phyloP scores from a whole-genome alignment of 2,888 invertebrate species.

The Rambutsinella grinnellia region DNA sequence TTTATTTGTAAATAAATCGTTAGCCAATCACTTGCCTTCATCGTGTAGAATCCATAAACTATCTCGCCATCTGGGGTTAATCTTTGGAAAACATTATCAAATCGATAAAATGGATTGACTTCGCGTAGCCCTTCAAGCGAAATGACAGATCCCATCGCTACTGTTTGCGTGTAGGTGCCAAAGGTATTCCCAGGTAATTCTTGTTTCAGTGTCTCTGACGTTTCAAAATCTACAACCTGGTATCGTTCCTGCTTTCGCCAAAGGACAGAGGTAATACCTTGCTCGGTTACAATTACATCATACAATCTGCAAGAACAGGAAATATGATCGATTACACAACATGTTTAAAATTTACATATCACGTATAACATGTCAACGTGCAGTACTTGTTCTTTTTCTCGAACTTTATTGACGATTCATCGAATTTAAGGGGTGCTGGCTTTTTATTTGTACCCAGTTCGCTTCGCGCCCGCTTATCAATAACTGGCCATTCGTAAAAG shows the following conservation, averaged over 20 bases:
- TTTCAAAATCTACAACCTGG: background rate
- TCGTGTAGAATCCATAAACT: slow-evolving; percentile 43
- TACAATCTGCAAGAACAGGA: slow-evolving; percentile 7
- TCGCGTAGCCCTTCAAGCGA: slow-evolving; percentile 46
- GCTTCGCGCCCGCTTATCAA: background rate
- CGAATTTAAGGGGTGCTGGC: background rate
- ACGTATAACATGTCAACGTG: too few relatives aligned
- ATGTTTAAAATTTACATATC: too few relatives aligned
- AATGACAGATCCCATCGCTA: slow-evolving; percentile 51
- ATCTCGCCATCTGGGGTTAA: slow-evolving; percentile 57
- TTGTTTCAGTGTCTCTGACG: background rate
- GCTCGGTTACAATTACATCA: slow-evolving; percentile 55
- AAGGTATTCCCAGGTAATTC: background rate
- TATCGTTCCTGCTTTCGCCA: slow-evolving; percentile 33
- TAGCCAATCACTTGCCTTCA: too few relatives aligned
- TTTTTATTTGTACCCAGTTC: background rate
- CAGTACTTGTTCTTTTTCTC: background rate
- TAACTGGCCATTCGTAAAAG: slow-evolving; percentile 10
- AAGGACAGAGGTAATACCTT: slow-evolving; percentile 51
- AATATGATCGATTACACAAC: too few relatives aligned
- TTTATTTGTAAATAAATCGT: background rate
- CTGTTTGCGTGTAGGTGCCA: slow-evolving; percentile 8
- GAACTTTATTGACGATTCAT: background rate
- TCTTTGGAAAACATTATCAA: slow-evolving; percentile 53
- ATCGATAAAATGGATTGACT: slow-evolving; percentile 48